Evolutionary conservation across 53 echinoderm and acorn worm genomes (phyloP).

Genomic region (Astropecten irregularis): DNA sequence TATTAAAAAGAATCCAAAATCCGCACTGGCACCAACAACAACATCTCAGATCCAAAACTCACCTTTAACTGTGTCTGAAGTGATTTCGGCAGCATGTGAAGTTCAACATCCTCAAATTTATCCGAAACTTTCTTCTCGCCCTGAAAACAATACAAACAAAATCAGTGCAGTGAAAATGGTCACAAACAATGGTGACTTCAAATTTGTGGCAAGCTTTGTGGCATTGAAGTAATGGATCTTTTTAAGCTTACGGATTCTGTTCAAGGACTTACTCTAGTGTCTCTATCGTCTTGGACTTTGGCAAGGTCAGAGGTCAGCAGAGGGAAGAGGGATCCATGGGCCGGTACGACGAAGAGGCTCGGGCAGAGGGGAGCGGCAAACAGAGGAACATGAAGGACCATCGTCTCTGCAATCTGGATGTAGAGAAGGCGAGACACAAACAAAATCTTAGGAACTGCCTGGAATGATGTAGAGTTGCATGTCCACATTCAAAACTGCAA

Average conservation of each 20-base stretch:
- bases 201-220: too few relatives aligned
- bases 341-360: slow-evolving; percentile 77
- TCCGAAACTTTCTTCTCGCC: slow-evolving; percentile 59
- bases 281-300: slow-evolving; percentile 34
- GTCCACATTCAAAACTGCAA: too few relatives aligned
- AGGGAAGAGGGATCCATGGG: slow-evolving; percentile 75
- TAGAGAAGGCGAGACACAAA: not conserved
- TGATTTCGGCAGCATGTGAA: slow-evolving; percentile 71
- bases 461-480: too few relatives aligned
- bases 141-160: slow-evolving; percentile 23
- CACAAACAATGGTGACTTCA: too few relatives aligned
- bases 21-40: too few relatives aligned
- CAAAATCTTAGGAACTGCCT: too few relatives aligned
- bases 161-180: too few relatives aligned
- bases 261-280: slow-evolving; percentile 42
- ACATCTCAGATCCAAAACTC: too few relatives aligned
- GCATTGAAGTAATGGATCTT: too few relatives aligned
- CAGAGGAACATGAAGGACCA: slow-evolving; percentile 76
- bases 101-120: slow-evolving; percentile 67
- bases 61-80: slow-evolving; percentile 78
- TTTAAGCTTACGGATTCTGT: too few relatives aligned
- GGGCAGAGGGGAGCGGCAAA: slow-evolving; percentile 77
- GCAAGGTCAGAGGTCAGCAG: slow-evolving; percentile 68
- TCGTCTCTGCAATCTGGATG: slow-evolving; percentile 63
- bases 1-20: not conserved